These are phyloP conservation scores for Seira musarum DNA, from an alignment of 2,888 invertebrate species.

Conservation along the genomic window DNA sequence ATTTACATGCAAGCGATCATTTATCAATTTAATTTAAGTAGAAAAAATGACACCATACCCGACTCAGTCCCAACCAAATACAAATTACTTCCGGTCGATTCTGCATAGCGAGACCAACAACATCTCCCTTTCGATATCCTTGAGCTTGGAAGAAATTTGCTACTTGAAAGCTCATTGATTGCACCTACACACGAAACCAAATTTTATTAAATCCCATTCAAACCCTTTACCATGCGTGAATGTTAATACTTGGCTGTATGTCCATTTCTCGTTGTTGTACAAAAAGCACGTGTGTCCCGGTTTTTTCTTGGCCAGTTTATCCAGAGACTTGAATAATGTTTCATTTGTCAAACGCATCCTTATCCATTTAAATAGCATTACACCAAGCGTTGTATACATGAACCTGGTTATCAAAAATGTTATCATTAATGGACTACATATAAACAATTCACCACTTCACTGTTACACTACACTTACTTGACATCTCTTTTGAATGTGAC, in stretches of 20 bases:
- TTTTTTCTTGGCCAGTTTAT: background rate
- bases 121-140: constrained; percentile 47
- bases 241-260: constrained; percentile 26
- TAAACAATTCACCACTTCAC: too few relatives aligned
- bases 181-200: too few relatives aligned
- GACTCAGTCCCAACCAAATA: constrained; percentile 42
- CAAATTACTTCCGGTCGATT: constrained; percentile 45
- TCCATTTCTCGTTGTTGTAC: constrained; percentile 48
- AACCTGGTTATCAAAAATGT: too few relatives aligned
- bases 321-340: constrained; percentile 38
- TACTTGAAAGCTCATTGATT: constrained; percentile 47
- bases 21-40: too few relatives aligned
- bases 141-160: constrained; percentile 50
- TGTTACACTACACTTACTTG: constrained; percentile 8
- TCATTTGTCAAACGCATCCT: constrained; percentile 20
- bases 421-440: too few relatives aligned
- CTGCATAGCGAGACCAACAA: constrained; percentile 46
- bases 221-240: background rate
- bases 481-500: constrained; percentile 30
- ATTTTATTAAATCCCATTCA: too few relatives aligned
- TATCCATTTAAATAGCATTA: constrained; percentile 17
- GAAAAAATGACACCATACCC: too few relatives aligned
- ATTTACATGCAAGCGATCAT: too few relatives aligned
- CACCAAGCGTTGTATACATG: background rate
- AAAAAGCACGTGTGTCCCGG: constrained; percentile 31